Percentiles rank a stretch among this genome's conserved stretches.
phyloP scores from a whole-genome alignment of 92 coral and sea anemone genomes.

The Porites evermanni region DNA sequence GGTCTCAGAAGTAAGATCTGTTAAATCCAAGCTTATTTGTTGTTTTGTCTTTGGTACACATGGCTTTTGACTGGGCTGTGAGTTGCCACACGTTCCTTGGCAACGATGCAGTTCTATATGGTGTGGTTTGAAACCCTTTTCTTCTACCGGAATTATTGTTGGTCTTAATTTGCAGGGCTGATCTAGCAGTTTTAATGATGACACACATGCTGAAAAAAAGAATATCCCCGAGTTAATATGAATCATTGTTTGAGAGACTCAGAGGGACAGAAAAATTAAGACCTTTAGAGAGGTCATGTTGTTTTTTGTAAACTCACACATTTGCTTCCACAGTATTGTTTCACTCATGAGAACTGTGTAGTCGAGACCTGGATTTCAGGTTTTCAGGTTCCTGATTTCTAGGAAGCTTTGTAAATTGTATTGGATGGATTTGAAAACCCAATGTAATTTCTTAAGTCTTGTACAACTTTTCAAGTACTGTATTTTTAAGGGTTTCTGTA shows the following conservation, averaged over 20 bases:
- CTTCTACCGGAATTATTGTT: conserved; percentile 11
- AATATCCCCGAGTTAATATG: neutral
- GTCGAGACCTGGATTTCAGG: too few species aligned
- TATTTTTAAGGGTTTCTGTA: too few species aligned
- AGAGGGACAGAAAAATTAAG: neutral
- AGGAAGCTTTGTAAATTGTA: too few species aligned
- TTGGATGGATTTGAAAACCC: too few species aligned
- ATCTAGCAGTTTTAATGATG: neutral
- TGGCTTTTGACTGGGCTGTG: conserved; percentile 33
- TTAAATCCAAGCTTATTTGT: conserved; percentile 1
- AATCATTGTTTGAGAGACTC: neutral
- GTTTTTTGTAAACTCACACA: too few species aligned
- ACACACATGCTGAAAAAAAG: neutral
- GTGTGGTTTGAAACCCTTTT: conserved; percentile 32
- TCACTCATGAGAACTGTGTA: too few species aligned
- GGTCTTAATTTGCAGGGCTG: conserved; percentile 57
- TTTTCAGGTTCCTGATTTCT: too few species aligned
- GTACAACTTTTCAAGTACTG: too few species aligned
- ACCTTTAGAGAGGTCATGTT: too few species aligned
- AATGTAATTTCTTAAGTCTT: too few species aligned
- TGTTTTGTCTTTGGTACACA: neutral
- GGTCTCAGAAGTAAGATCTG: neutral
- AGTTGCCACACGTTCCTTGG: conserved; percentile 55
- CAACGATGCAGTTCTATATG: conserved; percentile 62
- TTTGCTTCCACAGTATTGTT: too few species aligned